Conservation (phyloP, 2,888 invertebrate species). For the Coronaproctus castanopsis region DNA sequence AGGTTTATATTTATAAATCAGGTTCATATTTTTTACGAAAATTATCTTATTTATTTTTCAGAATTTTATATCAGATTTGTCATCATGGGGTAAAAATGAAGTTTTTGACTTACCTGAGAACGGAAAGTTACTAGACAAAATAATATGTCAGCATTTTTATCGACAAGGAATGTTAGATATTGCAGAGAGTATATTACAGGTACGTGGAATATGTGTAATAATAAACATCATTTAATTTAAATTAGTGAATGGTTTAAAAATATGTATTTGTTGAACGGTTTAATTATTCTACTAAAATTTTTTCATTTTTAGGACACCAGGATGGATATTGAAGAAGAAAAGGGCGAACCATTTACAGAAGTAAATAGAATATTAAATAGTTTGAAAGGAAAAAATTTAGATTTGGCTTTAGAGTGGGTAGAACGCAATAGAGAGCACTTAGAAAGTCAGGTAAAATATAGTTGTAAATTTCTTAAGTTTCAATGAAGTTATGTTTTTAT, state of each 20-base stretch:
- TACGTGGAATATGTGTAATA: constrained; percentile 25
- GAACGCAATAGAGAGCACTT: constrained; percentile 50
- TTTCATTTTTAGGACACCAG: constrained; percentile 41
- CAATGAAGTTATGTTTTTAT: neutral
- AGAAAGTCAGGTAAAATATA: constrained; percentile 32
- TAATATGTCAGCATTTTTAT: constrained; percentile 87
- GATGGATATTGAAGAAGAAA: constrained; percentile 38
- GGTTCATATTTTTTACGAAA: too few species aligned
- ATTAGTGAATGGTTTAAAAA: too few species aligned
- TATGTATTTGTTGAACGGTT: too few species aligned
- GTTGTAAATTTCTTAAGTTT: constrained; percentile 6
- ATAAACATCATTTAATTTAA: too few species aligned
- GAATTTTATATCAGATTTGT: constrained; percentile 83
- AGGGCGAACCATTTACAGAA: constrained; percentile 59
- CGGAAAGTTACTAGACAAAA: constrained; percentile 53
- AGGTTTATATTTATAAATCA: too few species aligned
- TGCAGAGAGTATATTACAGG: constrained; percentile 55
- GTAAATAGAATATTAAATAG: constrained; percentile 74
- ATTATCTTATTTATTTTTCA: constrained; percentile 23
- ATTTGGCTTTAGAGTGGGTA: constrained; percentile 75
- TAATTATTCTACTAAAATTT: neutral
- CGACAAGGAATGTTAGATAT: constrained; percentile 86
- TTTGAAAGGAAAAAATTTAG: constrained; percentile 56
- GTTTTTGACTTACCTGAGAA: constrained; percentile 52
- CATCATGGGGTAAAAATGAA: constrained; percentile 66